Conservation (phyloP, 2,113 vertebrate genomes). For the Pseudopodoces humilis region DNA sequence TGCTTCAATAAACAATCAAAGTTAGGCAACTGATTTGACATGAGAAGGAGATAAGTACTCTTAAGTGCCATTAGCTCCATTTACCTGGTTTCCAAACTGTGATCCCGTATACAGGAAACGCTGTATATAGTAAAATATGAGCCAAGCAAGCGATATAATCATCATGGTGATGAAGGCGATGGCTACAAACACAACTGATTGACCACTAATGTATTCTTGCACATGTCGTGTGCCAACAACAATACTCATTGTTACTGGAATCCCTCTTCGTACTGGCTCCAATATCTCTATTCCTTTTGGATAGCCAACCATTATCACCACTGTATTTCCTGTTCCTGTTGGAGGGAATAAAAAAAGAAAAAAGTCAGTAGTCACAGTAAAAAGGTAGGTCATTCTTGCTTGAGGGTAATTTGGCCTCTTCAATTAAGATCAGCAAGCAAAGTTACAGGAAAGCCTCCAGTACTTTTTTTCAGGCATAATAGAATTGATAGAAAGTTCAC, state of each 20-base stretch:
- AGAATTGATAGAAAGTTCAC: background rate
- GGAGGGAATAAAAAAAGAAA: background rate
- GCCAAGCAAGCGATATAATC: slow-evolving; percentile 81
- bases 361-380: background rate
- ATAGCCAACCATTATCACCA: slow-evolving; percentile 83
- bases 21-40: background rate
- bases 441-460: background rate
- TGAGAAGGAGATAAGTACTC: background rate
- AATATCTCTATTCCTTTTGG: slow-evolving; percentile 80
- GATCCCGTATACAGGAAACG: slow-evolving; percentile 80
- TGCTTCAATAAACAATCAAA: background rate
- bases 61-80: background rate
- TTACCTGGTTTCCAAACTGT: slow-evolving; percentile 82
- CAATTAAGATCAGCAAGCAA: background rate
- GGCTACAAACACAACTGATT: slow-evolving; percentile 81
- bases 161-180: slow-evolving; percentile 84
- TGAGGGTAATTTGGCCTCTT: background rate
- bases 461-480: background rate
- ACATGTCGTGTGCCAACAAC: slow-evolving; percentile 73
- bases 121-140: slow-evolving; percentile 84
- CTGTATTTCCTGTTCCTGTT: slow-evolving; percentile 78
- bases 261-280: slow-evolving; percentile 76
- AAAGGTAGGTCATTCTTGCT: background rate
- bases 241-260: slow-evolving; percentile 77
- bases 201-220: slow-evolving; percentile 77